Evolutionary conservation across 2,888 invertebrate species (phyloP).

Genomic region (Macrosoma leucophasiata): DNA sequence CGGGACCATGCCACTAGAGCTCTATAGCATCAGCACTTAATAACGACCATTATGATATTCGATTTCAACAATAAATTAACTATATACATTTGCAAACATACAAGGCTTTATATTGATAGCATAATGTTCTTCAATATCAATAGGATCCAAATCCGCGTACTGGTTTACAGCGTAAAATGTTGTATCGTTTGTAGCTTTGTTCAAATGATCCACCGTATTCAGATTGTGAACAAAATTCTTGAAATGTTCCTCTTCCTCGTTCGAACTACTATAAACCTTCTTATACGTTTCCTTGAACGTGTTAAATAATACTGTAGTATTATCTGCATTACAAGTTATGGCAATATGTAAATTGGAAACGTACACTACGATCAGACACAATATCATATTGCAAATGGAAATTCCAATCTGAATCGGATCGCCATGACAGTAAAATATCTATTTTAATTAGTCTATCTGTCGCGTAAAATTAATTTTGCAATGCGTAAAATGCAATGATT

Average conservation of each 20-base stretch:
- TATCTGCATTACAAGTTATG: conserved; percentile 21
- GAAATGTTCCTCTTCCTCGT: conserved; percentile 31
- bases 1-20: too few species aligned
- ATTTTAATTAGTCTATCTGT: too few species aligned
- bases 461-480: too few species aligned
- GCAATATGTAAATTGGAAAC: conserved; percentile 7
- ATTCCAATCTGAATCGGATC: too few species aligned
- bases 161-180: conserved; percentile 40
- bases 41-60: not conserved
- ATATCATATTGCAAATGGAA: too few species aligned
- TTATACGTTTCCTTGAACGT: conserved; percentile 39
- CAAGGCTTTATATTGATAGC: conserved; percentile 40
- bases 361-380: too few species aligned
- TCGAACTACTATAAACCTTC: conserved; percentile 31
- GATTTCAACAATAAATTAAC: not conserved
- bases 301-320: conserved; percentile 31
- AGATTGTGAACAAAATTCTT: conserved; percentile 40
- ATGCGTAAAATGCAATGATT: too few species aligned
- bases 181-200: conserved; percentile 29
- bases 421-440: too few species aligned
- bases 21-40: too few species aligned
- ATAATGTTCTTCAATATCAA: conserved; percentile 35
- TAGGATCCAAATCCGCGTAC: conserved; percentile 40
- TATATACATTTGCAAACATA: conserved; percentile 31
- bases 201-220: conserved; percentile 33